Percentiles rank a stretch among this genome's conserved stretches.
phyloP scores from a whole-genome alignment of 2,113 vertebrate genomes.

The Neotragus pygmaeus region DNA sequence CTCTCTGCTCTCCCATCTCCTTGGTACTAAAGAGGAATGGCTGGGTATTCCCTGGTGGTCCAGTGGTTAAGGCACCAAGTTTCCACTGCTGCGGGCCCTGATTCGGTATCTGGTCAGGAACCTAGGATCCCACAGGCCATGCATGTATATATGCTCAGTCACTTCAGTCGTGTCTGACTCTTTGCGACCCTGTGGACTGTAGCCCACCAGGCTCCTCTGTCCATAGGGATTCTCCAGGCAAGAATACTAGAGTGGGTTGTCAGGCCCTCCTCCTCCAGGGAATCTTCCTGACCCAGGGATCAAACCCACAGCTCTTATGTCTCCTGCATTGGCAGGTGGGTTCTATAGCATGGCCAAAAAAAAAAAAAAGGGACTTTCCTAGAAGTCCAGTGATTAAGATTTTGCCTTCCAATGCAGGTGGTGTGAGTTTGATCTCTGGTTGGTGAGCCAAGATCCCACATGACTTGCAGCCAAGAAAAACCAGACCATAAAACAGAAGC shows the following conservation, averaged over 20 bases:
- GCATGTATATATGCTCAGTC: background rate
- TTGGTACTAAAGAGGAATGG: background rate
- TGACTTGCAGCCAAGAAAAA: background rate
- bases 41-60: background rate
- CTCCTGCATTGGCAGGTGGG: background rate
- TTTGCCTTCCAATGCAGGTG: background rate
- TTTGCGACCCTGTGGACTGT: background rate
- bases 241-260: background rate
- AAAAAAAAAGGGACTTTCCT: background rate
- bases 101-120: background rate
- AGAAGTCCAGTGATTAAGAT: background rate
- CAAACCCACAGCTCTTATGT: background rate
- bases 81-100: background rate
- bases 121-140: background rate
- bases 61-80: background rate
- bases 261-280: background rate
- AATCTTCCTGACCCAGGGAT: background rate
- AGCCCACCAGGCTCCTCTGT: background rate
- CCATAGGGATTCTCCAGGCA: background rate
- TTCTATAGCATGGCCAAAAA: background rate
- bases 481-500: background rate
- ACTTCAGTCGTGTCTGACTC: background rate
- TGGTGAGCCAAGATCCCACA: background rate
- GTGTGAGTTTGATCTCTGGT: background rate
- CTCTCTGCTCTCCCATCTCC: background rate